Evolutionary conservation across 2,113 vertebrate species (phyloP).

Genomic region (Corydoras maculifer): DNA sequence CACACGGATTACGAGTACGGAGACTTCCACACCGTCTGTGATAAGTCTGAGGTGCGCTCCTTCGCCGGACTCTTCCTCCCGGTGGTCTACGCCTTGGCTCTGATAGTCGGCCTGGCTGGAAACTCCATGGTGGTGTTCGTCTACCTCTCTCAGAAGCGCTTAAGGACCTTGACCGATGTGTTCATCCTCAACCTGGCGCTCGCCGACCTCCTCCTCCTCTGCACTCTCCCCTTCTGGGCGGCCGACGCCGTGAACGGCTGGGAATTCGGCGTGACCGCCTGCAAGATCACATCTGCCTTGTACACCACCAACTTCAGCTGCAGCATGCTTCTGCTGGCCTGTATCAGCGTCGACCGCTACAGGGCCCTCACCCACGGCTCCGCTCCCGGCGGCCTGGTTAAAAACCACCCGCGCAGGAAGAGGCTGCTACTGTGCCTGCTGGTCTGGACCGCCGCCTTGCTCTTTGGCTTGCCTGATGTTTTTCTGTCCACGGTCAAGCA

Average conservation of each 20-base stretch:
- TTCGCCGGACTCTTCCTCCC: slow-evolving; percentile 80
- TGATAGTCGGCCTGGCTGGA: slow-evolving; percentile 76
- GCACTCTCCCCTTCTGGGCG: slow-evolving; percentile 87
- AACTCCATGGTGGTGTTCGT: slow-evolving; percentile 77
- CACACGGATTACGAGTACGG: slow-evolving; percentile 64
- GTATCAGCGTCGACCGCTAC: slow-evolving; percentile 84
- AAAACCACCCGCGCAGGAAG: slow-evolving; percentile 42
- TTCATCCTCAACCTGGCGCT: slow-evolving; percentile 84
- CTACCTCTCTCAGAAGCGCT: slow-evolving; percentile 77
- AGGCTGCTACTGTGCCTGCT: slow-evolving; percentile 44
- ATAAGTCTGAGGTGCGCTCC: slow-evolving; percentile 75
- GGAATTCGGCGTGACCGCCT: slow-evolving; percentile 72
- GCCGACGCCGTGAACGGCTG: slow-evolving; percentile 76
- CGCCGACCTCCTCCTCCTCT: slow-evolving; percentile 80
- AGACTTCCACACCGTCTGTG: slow-evolving; percentile 70
- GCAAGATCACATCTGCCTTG: slow-evolving; percentile 76
- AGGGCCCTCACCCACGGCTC: slow-evolving; percentile 52
- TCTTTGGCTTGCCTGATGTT: slow-evolving; percentile 79
- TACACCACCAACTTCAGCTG: slow-evolving; percentile 85
- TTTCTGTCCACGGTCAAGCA: slow-evolving; percentile 70
- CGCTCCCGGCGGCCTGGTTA: not conserved
- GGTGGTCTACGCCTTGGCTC: slow-evolving; percentile 68
- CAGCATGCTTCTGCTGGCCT: slow-evolving; percentile 85
- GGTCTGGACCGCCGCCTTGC: slow-evolving; percentile 70
- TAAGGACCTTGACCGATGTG: slow-evolving; percentile 72